A percentile compares a stretch with the other conserved stretches of the same genome.
Conservation (phyloP, 37 sponge, comb jelly and placozoan species). For the Spongilla lacustris region DNA sequence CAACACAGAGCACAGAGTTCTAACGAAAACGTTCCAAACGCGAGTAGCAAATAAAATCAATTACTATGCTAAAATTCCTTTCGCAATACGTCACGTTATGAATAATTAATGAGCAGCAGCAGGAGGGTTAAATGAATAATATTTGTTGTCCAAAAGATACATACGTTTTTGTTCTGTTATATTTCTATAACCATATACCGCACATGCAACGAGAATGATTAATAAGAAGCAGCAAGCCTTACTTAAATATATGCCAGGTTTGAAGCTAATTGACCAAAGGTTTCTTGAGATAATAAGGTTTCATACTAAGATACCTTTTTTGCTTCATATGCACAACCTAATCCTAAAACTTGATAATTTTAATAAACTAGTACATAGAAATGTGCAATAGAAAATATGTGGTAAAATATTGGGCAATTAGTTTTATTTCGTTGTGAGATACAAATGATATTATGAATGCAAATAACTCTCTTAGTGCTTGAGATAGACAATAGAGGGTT, state of each 20-base stretch:
- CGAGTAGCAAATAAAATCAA: no score
- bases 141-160: no score
- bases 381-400: constrained; percentile 1
- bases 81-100: no score
- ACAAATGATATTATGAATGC: neutral
- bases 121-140: no score
- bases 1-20: no score
- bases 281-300: constrained; percentile 1
- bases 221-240: neutral
- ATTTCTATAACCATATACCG: neutral
- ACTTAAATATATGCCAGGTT: neutral
- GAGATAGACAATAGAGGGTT: neutral
- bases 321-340: neutral
- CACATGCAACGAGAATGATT: neutral
- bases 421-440: neutral
- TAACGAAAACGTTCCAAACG: no score
- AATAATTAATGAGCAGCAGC: no score
- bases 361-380: neutral
- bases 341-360: neutral
- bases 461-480: neutral
- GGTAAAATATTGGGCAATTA: neutral
- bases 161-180: neutral
- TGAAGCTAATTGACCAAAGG: neutral
- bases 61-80: no score
- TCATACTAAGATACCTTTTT: neutral